Evolutionary conservation across 2,113 vertebrate species (phyloP), one percentile per base, ranked within the genome.

Genomic region (Seriola aureovittata): DNA sequence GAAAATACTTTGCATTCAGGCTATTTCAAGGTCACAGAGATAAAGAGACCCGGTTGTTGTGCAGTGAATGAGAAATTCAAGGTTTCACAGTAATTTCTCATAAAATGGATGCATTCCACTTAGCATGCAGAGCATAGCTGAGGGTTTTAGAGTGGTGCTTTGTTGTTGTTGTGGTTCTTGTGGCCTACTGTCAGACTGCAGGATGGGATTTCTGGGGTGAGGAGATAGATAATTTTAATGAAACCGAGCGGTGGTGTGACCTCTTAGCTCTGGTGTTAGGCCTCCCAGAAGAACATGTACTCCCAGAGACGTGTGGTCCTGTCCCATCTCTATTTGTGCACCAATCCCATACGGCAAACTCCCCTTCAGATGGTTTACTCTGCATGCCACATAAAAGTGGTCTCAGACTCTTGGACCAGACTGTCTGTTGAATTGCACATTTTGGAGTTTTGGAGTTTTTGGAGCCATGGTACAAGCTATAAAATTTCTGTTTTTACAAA

Each of bases 141-240:
- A 85, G 75, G 65, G 58, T 73, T 85, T 85, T 50, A 71, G 72
- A 42, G 79, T 54, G 71, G 66, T 10, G 72, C 71, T 77, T 48
- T 77, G 84, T 59, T 78, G 76, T 21, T 72, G 82, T 72, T 85
- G 79, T 62, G 36, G 86, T 29, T 29, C 25, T 29, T 29, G 25
- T 75, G 80, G 73, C 74, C 68, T 75, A 68, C 60, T 71, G 75
- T 90, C 78, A 83, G 63, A 40, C 65, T 58, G 83, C 62, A 70
- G 75, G 81, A 62, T 80, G 82, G 36, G 17, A 58, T 66, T 82
- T 55, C 72, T 69, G 29, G 55, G 50, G 77, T 71, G 85, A 75
- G 44, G 75, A 79, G 71, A 76, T 21, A 89, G 89, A 91, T 89
- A 44, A 89, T 84, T 91, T 82, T 90, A 91, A 92, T 89, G 87